Base-by-base conservation (phyloP, 2,113 vertebrate species). In the Pseudorasbora parva region DNA sequence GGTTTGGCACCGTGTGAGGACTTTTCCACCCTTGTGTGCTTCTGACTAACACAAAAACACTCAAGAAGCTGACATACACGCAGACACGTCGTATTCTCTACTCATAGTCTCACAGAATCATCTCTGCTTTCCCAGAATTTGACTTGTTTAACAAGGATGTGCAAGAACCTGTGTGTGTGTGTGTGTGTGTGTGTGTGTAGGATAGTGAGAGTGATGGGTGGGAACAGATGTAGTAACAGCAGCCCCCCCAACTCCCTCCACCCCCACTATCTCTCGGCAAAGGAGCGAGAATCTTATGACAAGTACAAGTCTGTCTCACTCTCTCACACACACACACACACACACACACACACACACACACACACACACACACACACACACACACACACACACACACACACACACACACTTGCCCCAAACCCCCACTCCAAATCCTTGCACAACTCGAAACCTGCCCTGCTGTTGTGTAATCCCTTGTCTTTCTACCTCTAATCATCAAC, bases 211-310 rank as follows among this genome's bases (percentile, higher is more conserved):
- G 78, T 92, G 92, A 92, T 81, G 88, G 86, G 78, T 88, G 66
- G 87, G 87, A 91, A 89, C 92, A 93, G 92, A 93, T 93, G 91
- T 88, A 90, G 89, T 89, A 92, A 90, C 89, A 90, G 89, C 89
- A 89, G 87, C 91, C 45, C 73, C n/a, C 66, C 78, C 19, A 21
- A 21, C 59, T 49, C 45, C 21, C 37, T 71, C 78, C 75, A 30
- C 78, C 74, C 74, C 27, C 83, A 84, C 81, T 82, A 75, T 85
- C 85, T 88, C 82, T 43, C 62, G 30, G 83, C 62, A 51, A 56
- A 73, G 47, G 62, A 72, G 85, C 37, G 59, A 80, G 87, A 83
- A 72, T 78, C 80, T 83, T 49, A 81, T 82, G 79, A 86, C 85
- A 75, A 84, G 82, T 82, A 54, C 73, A 62, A n/a, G 74, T 68